Base-by-base conservation (phyloP, 2,888 invertebrate species). In the Chaitophorus viminalis region DNA sequence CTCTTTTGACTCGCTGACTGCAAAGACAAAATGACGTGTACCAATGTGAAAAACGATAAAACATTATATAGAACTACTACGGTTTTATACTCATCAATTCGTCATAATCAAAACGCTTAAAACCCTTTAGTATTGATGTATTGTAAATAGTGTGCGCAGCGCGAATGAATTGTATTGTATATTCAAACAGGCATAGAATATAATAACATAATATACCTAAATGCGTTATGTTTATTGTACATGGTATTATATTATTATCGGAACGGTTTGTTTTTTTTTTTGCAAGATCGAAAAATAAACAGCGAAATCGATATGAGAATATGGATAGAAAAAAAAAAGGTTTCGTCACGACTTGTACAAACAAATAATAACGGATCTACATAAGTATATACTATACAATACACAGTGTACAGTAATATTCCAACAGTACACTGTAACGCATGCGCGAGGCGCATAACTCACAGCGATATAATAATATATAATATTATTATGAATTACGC, bases 311-410 rank as follows among this genome's bases (percentile, higher is more conserved):
- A 79, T 79, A 79, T 6, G 60, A 60, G 5, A 54, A 46, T 11
- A 46, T 14, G 3, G 8, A 68, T 39, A 39, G 68, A 68, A 68
- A 68, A 36, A 36, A 78, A 68, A 81, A 68, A 39, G 9, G 5
- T 68, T 81, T 39, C 65, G 79, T 81, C 39, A 81, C 65, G 68
- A 81, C 68, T 68, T 29, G 39, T 39, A 29, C 65, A 9, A 18
- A 33, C 52, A 81, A 79, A 65, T 81, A 79, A 65, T 81, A 81
- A 81, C 65, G 68, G 79, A 81, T 36, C 29, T 60, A 33, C n/a
- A 36, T 17, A n/a, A n/a, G n/a, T n/a, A n/a, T n/a, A n/a, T n/a
- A n/a, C n/a, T n/a, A n/a, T n/a, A n/a, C n/a, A n/a, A n/a, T n/a
- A n/a, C n/a, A n/a, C n/a, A n/a, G n/a, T n/a, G n/a, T 60, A 25